Conservation (phyloP, 2,888 invertebrate genomes). For the Spatulosminthurus flaviceps region DNA sequence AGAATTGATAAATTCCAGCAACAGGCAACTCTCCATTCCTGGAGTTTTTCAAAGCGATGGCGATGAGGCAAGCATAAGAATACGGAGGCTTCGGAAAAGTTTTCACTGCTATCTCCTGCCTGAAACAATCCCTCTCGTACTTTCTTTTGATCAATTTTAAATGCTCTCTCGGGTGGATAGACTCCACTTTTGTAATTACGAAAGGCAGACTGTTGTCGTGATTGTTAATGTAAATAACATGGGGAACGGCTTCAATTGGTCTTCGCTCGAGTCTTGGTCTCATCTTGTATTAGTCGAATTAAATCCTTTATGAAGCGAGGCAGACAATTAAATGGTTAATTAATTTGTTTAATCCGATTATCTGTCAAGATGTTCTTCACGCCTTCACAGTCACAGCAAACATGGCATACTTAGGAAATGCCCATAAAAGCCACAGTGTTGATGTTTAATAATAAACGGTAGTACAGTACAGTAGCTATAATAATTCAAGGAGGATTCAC, state of each 20-base stretch:
- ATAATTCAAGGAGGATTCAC: no score
- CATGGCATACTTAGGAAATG: no score
- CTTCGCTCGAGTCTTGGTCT: no score
- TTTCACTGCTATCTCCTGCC: constrained; percentile 64
- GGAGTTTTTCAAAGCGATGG: constrained; percentile 97
- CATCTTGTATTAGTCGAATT: no score
- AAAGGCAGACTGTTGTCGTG: neutral
- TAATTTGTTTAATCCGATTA: no score
- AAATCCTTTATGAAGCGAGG: no score
- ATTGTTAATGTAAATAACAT: neutral
- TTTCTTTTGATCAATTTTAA: neutral
- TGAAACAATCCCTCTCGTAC: neutral
- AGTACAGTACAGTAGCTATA: no score
- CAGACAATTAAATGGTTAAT: no score
- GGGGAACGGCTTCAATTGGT: neutral
- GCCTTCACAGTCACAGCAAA: no score
- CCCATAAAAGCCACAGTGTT: no score
- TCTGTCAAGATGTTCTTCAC: no score
- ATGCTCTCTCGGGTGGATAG: neutral
- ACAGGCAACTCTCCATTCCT: constrained; percentile 93
- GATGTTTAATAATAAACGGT: no score
- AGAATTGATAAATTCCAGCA: constrained; percentile 98
- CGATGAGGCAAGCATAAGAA: constrained; percentile 97
- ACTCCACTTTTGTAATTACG: neutral
- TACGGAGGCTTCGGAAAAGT: constrained; percentile 95